These are phyloP conservation scores for Sanderia malayensis DNA, from an alignment of 30 jellyfish, hydroid and myxozoan genomes.

Conservation along the genomic window DNA sequence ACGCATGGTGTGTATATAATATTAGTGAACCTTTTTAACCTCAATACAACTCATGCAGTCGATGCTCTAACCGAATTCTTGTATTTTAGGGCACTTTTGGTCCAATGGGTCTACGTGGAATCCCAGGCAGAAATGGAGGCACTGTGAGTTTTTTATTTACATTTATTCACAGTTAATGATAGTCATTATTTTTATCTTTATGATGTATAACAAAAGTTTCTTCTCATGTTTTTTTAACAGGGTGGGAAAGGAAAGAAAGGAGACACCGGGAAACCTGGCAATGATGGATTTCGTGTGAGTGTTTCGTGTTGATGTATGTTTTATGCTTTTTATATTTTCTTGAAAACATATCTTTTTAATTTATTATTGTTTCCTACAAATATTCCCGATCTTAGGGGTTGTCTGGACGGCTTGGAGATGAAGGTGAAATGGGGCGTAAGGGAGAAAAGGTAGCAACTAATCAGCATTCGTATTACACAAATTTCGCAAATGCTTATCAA, in stretches of 20 bases:
- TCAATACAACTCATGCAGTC: no score
- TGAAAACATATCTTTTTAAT: no score
- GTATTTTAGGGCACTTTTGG: constrained; percentile 50
- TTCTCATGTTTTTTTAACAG: constrained; percentile 1
- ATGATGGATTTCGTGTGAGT: constrained; percentile 38
- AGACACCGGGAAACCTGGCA: constrained; percentile 33
- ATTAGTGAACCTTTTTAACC: no score
- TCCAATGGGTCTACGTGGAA: constrained; percentile 33
- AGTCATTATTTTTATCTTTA: neutral
- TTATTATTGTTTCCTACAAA: no score
- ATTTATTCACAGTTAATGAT: neutral
- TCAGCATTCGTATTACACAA: no score
- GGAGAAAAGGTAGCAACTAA: constrained; percentile 50
- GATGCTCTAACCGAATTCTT: constrained; percentile 16
- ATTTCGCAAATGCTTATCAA: no score
- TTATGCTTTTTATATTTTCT: no score
- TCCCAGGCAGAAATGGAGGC: constrained; percentile 43
- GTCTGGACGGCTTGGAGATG: constrained; percentile 54
- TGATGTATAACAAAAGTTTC: neutral
- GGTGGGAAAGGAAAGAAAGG: constrained; percentile 47
- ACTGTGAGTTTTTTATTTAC: constrained; percentile 7
- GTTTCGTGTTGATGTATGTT: no score
- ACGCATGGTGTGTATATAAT: no score
- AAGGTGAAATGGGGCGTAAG: constrained; percentile 63
- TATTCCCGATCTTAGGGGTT: constrained; percentile 54